Percentiles rank a stretch among this genome's conserved stretches.
phyloP scores from a whole-genome alignment of 2,797 vertebrate species.

The Danionella dracula region DNA sequence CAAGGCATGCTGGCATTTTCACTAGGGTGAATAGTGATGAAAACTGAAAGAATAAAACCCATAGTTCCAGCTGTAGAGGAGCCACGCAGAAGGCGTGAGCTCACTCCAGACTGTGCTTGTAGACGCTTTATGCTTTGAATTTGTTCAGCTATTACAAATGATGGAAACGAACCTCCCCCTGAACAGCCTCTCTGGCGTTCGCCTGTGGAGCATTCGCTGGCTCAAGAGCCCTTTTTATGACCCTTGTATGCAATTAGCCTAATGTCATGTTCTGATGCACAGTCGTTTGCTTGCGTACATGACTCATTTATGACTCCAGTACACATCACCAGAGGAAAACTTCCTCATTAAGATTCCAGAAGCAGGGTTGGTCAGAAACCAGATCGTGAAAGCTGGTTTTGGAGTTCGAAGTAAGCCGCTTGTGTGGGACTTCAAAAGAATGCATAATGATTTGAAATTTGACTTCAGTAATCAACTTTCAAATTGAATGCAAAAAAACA shows the following conservation, averaged over 20 bases:
- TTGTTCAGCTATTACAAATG: constrained; percentile 8
- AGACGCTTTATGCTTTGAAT: background rate
- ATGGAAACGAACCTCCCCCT: constrained; percentile 4
- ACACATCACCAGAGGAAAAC: background rate
- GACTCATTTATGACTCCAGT: background rate
- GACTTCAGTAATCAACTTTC: no score
- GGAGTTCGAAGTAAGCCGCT: no score
- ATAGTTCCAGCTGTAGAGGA: no score
- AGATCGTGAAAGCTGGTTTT: background rate
- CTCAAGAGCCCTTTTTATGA: constrained; percentile 5
- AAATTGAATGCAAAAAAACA: background rate
- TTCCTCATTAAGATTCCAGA: background rate
- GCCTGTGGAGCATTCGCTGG: constrained; percentile 5
- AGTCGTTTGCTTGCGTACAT: constrained; percentile 3
- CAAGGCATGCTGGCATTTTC: no score
- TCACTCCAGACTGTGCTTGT: background rate
- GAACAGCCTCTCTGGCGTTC: constrained; percentile 3
- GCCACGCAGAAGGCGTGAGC: background rate
- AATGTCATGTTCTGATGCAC: constrained; percentile 13
- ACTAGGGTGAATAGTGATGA: no score
- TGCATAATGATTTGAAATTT: background rate
- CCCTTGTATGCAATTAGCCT: constrained; percentile 14
- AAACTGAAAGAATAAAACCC: no score
- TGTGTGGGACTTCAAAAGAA: background rate
- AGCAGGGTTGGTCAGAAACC: background rate